Evolutionary conservation across 2,888 invertebrate genomes (phyloP).

Genomic region (Isoperla grammatica): DNA sequence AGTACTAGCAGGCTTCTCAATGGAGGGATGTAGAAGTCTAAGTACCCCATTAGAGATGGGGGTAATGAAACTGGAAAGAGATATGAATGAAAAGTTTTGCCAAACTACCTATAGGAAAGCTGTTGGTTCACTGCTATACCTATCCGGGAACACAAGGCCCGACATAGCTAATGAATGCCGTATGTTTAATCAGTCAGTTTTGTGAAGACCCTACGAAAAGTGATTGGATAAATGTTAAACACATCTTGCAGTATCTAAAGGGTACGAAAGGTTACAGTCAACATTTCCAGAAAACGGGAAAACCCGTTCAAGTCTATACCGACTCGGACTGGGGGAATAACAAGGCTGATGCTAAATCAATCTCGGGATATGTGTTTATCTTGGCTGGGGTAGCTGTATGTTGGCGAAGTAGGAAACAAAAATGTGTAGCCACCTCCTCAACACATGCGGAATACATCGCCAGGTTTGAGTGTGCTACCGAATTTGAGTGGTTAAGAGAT

Average conservation of each 20-base stretch:
- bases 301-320: background rate
- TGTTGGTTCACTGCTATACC: background rate
- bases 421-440: background rate
- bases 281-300: background rate
- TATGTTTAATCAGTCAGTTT: background rate
- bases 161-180: constrained; percentile 1
- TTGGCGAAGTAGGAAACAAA: constrained; percentile 4
- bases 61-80: background rate
- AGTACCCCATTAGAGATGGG: background rate
- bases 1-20: background rate
- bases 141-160: background rate
- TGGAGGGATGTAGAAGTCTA: too few species aligned
- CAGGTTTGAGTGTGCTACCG: background rate
- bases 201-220: background rate
- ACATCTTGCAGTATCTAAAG: background rate
- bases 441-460: constrained; percentile 1
- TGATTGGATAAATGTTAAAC: constrained; percentile 4
- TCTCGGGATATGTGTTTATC: background rate
- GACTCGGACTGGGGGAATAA: background rate
- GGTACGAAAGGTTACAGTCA: background rate
- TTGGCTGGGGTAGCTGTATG: background rate
- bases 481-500: constrained; percentile 8
- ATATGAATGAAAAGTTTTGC: background rate
- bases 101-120: background rate
- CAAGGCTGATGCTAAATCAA: background rate